phyloP scores from a whole-genome alignment of 2,113 vertebrate species.

The Atlantisia rogersi region DNA sequence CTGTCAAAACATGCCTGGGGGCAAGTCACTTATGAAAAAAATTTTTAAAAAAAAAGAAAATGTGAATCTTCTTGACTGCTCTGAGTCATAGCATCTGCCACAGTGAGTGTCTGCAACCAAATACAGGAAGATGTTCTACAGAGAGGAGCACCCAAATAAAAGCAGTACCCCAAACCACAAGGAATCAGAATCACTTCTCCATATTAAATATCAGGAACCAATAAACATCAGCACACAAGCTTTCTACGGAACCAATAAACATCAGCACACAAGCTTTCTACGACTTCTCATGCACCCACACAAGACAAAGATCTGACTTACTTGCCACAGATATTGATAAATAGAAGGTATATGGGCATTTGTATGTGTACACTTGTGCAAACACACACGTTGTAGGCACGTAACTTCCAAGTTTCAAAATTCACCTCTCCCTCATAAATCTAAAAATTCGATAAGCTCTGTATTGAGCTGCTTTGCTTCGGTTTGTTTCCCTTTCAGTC shows the following conservation, averaged over 20 bases:
- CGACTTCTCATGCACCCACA: not conserved
- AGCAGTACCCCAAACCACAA: not conserved
- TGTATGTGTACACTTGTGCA: not conserved
- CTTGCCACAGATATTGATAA: not conserved
- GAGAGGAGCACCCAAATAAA: not conserved
- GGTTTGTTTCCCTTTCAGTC: slow-evolving; percentile 9
- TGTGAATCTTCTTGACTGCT: slow-evolving; percentile 10
- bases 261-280: not conserved
- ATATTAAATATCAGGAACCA: not conserved
- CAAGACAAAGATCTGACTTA: not conserved
- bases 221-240: not conserved
- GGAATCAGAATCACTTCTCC: not conserved
- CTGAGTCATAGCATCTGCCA: slow-evolving; percentile 37
- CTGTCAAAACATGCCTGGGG: slow-evolving; percentile 45
- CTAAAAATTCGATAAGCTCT: not conserved
- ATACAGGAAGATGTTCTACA: not conserved
- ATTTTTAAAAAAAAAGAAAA: not conserved
- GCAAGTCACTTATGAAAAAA: not conserved
- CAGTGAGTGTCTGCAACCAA: not conserved
- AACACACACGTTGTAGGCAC: not conserved
- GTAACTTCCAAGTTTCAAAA: not conserved
- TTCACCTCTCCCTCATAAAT: not conserved
- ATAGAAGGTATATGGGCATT: not conserved
- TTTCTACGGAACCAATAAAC: not conserved
- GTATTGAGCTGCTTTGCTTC: not conserved